Conservation (phyloP, 2,888 invertebrate species). For the Agriopis leucophaearia region DNA sequence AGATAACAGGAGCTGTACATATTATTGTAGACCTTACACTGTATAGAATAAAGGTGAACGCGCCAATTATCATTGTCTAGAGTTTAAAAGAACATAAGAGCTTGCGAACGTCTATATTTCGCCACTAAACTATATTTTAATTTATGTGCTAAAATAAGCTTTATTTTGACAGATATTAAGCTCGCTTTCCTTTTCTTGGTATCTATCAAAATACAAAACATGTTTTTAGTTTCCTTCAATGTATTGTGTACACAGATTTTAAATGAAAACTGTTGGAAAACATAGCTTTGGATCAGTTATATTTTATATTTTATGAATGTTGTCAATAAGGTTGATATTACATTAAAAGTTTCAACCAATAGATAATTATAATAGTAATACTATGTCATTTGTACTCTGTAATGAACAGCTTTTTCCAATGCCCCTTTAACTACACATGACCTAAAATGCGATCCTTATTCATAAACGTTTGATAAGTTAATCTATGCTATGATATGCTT, state of each 20-base stretch:
- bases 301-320: slow-evolving; percentile 15
- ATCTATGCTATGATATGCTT: too few relatives aligned
- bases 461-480: too few relatives aligned
- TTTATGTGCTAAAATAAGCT: slow-evolving; percentile 44
- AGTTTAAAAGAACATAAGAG: slow-evolving; percentile 50
- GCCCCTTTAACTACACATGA: neutral
- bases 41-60: slow-evolving; percentile 33
- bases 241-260: slow-evolving; percentile 3
- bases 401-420: neutral
- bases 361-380: neutral
- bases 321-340: slow-evolving; percentile 12
- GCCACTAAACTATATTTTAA: slow-evolving; percentile 49
- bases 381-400: neutral
- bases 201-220: slow-evolving; percentile 36
- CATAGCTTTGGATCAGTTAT: slow-evolving; percentile 6
- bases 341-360: slow-evolving; percentile 2
- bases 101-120: slow-evolving; percentile 54
- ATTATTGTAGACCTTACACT: slow-evolving; percentile 37
- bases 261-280: slow-evolving; percentile 4
- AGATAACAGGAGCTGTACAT: slow-evolving; percentile 41
- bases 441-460: neutral
- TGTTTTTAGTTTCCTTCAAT: slow-evolving; percentile 4
- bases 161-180: slow-evolving; percentile 44
- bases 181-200: slow-evolving; percentile 31
- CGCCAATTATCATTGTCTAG: slow-evolving; percentile 41